Evolutionary conservation across 2,113 vertebrate species (phyloP).

Genomic region (Haplochromis vanheusdeni): DNA sequence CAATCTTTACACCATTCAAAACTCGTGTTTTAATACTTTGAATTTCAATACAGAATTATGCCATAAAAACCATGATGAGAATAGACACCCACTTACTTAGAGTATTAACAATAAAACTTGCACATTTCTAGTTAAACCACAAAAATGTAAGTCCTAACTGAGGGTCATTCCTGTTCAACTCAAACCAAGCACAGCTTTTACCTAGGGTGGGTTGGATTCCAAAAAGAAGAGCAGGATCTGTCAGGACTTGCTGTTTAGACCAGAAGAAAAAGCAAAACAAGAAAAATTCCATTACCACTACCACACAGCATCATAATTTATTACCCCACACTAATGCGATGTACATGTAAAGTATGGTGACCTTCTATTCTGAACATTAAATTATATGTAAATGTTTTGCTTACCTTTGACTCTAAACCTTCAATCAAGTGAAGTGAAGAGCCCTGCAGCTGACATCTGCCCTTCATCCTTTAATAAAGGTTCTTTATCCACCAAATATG

Average conservation of each 20-base stretch:
- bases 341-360: background rate
- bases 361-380: background rate
- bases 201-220: background rate
- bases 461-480: conserved; percentile 43
- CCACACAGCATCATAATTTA: background rate
- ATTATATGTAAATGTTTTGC: background rate
- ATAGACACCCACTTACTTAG: background rate
- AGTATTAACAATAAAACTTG: background rate
- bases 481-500: conserved; percentile 47
- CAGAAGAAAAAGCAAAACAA: background rate
- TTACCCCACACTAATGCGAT: background rate
- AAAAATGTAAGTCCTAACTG: background rate
- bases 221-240: background rate
- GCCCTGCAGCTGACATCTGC: background rate
- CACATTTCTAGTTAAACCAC: background rate
- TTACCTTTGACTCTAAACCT: conserved; percentile 40
- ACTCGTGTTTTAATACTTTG: background rate
- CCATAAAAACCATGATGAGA: background rate
- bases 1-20: too few relatives aligned
- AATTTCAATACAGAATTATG: background rate
- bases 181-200: background rate
- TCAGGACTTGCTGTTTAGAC: background rate
- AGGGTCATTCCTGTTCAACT: background rate
- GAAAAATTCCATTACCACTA: background rate
- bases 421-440: background rate